phyloP scores from a whole-genome alignment of 2,888 invertebrate species.

The Mamestra brassicae region DNA sequence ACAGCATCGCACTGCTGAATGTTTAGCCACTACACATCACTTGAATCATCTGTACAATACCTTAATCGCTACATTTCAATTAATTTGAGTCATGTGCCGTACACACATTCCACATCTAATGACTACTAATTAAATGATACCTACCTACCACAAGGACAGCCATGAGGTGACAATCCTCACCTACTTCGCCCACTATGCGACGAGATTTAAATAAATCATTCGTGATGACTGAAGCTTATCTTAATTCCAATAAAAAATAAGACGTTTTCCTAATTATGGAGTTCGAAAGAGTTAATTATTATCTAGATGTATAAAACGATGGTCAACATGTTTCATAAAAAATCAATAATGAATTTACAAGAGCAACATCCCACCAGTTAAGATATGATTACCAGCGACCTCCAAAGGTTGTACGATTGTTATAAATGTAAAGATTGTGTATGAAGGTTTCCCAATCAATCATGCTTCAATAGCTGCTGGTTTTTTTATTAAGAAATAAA shows the following conservation, averaged over 20 bases:
- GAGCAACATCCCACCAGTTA: background rate
- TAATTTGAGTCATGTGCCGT: conserved; percentile 38
- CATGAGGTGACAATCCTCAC: conserved; percentile 49
- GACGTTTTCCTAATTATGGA: conserved; percentile 6
- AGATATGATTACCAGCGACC: background rate
- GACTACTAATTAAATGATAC: conserved; percentile 54
- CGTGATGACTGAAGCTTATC: conserved; percentile 47
- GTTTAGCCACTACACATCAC: background rate
- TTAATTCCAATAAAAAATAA: conserved; percentile 45
- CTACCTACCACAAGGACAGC: conserved; percentile 51
- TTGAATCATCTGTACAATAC: too few relatives aligned
- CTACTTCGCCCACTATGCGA: conserved; percentile 53
- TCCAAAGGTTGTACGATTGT: too few relatives aligned
- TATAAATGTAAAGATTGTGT: too few relatives aligned
- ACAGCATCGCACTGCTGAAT: background rate
- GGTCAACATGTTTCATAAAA: background rate
- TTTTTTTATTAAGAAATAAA: too few relatives aligned
- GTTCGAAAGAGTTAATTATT: conserved; percentile 6
- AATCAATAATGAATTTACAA: background rate
- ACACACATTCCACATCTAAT: conserved; percentile 52
- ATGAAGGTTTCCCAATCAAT: too few relatives aligned
- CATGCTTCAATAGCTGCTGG: too few relatives aligned
- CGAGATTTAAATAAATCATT: conserved; percentile 58
- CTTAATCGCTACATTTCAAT: conserved; percentile 3
- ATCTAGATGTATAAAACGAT: background rate